Evolutionary conservation across 23 tunicate genomes (phyloP).

Genomic region (Styela clava): DNA sequence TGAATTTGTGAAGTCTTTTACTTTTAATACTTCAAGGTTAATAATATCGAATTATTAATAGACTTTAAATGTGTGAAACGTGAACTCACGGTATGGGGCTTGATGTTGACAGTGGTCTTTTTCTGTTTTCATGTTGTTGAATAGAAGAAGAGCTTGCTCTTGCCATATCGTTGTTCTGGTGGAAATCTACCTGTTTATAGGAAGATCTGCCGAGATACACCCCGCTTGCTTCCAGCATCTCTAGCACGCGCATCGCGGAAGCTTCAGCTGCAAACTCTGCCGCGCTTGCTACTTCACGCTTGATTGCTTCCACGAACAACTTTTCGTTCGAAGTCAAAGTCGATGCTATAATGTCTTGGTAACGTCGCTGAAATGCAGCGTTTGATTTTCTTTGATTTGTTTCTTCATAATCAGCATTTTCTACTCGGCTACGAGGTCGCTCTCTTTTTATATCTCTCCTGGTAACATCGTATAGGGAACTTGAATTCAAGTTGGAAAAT

Average conservation of each 20-base stretch:
- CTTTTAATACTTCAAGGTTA: too few relatives aligned
- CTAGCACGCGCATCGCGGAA: conserved; percentile 45
- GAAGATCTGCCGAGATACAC: not conserved
- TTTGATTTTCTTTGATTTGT: not conserved
- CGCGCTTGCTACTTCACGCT: conserved; percentile 34
- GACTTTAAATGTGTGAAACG: too few relatives aligned
- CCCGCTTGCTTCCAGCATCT: conserved; percentile 18
- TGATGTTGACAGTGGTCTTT: not conserved
- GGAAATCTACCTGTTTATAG: not conserved
- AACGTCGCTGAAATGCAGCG: not conserved
- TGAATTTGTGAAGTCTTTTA: too few relatives aligned
- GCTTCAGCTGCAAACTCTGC: conserved; percentile 42
- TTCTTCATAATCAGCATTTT: not conserved
- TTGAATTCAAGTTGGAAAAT: not conserved
- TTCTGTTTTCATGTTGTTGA: not conserved
- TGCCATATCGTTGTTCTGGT: not conserved
- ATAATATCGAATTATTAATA: too few relatives aligned
- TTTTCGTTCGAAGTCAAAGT: conserved; percentile 29
- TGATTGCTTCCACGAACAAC: conserved; percentile 38
- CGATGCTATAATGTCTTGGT: not conserved
- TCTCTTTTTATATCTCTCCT: not conserved
- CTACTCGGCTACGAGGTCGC: not conserved
- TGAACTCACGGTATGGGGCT: not conserved
- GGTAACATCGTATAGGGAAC: not conserved
- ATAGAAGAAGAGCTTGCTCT: not conserved